These are phyloP conservation scores for Eulemur albifrons DNA, from an alignment of 2,797 vertebrate species.

Conservation along the genomic window DNA sequence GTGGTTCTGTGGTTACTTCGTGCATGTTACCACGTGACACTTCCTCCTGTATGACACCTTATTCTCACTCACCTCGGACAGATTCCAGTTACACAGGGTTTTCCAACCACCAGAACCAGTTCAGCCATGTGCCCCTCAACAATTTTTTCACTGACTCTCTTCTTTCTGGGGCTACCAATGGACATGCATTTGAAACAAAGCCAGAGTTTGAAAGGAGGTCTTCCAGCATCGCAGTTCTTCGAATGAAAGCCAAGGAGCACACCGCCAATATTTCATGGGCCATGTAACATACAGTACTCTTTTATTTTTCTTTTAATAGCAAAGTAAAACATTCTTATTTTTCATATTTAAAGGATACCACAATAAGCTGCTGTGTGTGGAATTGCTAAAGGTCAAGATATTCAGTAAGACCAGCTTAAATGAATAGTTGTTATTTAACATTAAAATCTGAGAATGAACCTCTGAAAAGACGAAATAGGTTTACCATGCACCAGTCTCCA, in stretches of 20 bases:
- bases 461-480: conserved; percentile 81
- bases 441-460: conserved; percentile 81
- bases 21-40: conserved; percentile 98
- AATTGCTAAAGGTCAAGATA: conserved; percentile 85
- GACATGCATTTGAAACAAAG: conserved; percentile 96
- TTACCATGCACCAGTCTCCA: conserved; percentile 78
- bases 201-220: conserved; percentile 97
- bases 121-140: conserved; percentile 95
- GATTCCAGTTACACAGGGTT: conserved; percentile 96
- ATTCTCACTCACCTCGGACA: conserved; percentile 92
- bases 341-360: conserved; percentile 86
- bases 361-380: conserved; percentile 85
- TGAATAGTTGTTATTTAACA: conserved; percentile 86
- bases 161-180: conserved; percentile 90
- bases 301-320: conserved; percentile 77
- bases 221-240: conserved; percentile 98
- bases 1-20: conserved; percentile 94
- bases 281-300: conserved; percentile 88
- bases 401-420: conserved; percentile 82
- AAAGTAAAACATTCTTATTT: conserved; percentile 82
- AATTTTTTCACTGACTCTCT: conserved; percentile 98
- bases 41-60: conserved; percentile 95
- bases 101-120: conserved; percentile 97
- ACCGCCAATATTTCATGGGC: conserved; percentile 99
- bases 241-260: conserved; percentile 99